These are phyloP conservation scores for Volucella inflata DNA, from an alignment of 2,888 invertebrate species.

Conservation along the genomic window DNA sequence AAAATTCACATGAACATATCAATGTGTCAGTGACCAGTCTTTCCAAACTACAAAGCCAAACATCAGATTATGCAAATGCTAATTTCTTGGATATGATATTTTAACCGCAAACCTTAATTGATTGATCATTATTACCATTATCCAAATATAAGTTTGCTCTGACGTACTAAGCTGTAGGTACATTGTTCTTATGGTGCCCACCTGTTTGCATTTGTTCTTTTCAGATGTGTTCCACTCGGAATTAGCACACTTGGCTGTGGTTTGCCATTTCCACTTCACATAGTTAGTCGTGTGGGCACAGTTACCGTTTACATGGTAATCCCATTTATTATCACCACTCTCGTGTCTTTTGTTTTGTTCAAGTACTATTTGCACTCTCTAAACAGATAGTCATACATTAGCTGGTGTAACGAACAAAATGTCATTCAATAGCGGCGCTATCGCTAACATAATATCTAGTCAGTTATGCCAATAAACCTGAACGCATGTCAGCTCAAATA, in stretches of 20 bases:
- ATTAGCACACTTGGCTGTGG: constrained; percentile 66
- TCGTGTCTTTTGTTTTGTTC: constrained; percentile 50
- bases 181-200: too few relatives aligned
- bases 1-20: too few relatives aligned
- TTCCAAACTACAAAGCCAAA: too few relatives aligned
- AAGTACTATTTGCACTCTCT: not conserved
- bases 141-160: too few relatives aligned
- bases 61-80: too few relatives aligned
- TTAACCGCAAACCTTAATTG: too few relatives aligned
- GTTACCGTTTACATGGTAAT: constrained; percentile 66
- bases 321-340: constrained; percentile 67
- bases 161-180: too few relatives aligned
- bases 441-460: constrained; percentile 62
- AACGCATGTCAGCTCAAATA: constrained; percentile 75
- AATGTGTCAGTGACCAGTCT: too few relatives aligned
- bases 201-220: too few relatives aligned
- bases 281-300: constrained; percentile 65
- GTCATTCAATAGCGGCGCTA: constrained; percentile 69
- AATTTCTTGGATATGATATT: too few relatives aligned
- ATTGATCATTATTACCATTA: too few relatives aligned
- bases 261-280: constrained; percentile 21
- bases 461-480: constrained; percentile 74
- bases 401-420: constrained; percentile 52
- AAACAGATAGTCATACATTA: not conserved
- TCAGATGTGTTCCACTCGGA: constrained; percentile 21